A percentile compares a stretch with the other conserved stretches of the same genome.
Conservation (phyloP, 2,113 vertebrate genomes). For the Equus quagga region DNA sequence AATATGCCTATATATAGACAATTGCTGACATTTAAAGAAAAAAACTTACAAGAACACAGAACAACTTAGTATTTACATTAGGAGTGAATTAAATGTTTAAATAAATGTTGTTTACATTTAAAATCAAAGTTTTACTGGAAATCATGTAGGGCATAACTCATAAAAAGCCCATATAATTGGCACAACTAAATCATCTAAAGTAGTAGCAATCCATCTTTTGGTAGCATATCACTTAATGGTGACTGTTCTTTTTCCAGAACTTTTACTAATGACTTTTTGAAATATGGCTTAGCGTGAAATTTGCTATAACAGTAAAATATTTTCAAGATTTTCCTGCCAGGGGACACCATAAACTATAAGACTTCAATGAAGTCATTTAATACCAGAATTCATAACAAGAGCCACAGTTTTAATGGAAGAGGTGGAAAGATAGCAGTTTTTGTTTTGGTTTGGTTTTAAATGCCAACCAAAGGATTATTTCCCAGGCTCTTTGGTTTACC, state of each 20-base stretch:
- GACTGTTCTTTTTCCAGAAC: conserved; percentile 69
- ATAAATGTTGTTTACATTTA: conserved; percentile 75
- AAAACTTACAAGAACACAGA: conserved; percentile 64
- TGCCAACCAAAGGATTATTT: conserved; percentile 61
- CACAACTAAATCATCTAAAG: conserved; percentile 71
- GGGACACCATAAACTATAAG: conserved; percentile 67
- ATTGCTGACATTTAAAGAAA: conserved; percentile 67
- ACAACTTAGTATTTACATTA: conserved; percentile 71
- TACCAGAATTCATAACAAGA: conserved; percentile 73
- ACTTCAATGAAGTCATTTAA: conserved; percentile 70
- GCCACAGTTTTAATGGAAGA: conserved; percentile 60
- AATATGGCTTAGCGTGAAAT: conserved; percentile 75
- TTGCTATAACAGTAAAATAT: conserved; percentile 72
- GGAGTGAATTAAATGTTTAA: conserved; percentile 75
- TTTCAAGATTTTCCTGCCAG: conserved; percentile 74
- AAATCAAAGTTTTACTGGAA: conserved; percentile 77
- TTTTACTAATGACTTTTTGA: conserved; percentile 75
- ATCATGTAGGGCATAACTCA: conserved; percentile 57
- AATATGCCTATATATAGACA: conserved; percentile 69
- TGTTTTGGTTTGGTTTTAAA: conserved; percentile 63
- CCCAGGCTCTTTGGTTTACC: conserved; percentile 55
- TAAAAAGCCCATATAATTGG: conserved; percentile 70
- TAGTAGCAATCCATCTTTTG: conserved; percentile 64
- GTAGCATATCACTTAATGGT: conserved; percentile 6
- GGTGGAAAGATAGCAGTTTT: conserved; percentile 43